Evolutionary conservation across 2,113 vertebrate genomes (phyloP).

Genomic region (Tetraodon nigroviridis): DNA sequence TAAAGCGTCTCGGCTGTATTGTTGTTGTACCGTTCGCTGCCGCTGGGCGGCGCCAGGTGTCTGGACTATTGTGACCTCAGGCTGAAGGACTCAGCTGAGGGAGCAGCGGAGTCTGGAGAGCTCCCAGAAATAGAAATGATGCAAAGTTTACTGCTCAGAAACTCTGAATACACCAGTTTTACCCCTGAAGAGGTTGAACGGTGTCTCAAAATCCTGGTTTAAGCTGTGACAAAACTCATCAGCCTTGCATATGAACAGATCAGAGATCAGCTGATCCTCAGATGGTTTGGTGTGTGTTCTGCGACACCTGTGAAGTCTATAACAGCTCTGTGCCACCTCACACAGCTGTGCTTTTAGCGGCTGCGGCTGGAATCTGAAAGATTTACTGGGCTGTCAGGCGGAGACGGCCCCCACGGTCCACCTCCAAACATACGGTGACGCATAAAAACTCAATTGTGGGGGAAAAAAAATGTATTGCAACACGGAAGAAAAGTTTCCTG

Average conservation of each 20-base stretch:
- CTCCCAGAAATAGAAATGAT: no score
- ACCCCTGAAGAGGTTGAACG: no score
- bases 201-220: no score
- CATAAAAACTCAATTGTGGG: slow-evolving; percentile 17
- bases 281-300: no score
- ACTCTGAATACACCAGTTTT: no score
- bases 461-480: slow-evolving; percentile 7
- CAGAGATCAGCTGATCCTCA: no score
- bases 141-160: no score
- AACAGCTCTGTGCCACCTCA: background rate
- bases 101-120: no score
- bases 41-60: slow-evolving; percentile 18
- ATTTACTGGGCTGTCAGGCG: slow-evolving; percentile 15
- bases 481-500: background rate
- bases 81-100: no score
- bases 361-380: slow-evolving; percentile 7
- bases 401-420: slow-evolving; percentile 3
- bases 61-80: background rate
- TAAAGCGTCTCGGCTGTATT: background rate
- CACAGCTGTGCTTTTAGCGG: background rate
- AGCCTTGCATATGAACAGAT: background rate
- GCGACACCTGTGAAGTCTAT: background rate
- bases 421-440: slow-evolving; percentile 7
- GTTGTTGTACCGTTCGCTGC: background rate
- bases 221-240: background rate